phyloP scores from a whole-genome alignment of 2,888 invertebrate species.

The Orthonevra nobilis region DNA sequence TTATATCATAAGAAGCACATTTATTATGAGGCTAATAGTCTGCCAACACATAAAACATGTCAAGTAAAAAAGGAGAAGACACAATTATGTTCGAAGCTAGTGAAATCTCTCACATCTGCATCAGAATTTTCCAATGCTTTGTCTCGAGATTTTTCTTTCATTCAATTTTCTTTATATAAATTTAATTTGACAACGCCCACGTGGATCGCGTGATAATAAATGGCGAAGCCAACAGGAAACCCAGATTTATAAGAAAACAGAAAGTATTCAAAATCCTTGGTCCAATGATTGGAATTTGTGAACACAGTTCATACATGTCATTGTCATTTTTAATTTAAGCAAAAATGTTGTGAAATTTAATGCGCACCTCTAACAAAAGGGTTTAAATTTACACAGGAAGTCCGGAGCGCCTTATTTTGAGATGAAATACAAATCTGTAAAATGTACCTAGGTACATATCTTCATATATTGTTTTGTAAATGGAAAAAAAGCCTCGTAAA shows the following conservation, averaged over 20 bases:
- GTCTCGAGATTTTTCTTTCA: not conserved
- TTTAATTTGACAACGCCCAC: constrained; percentile 23
- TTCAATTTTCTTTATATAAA: not conserved
- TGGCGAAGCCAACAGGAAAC: too few relatives aligned
- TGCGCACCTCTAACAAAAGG: too few relatives aligned
- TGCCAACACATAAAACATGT: constrained; percentile 12
- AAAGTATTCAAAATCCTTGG: too few relatives aligned
- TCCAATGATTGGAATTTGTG: too few relatives aligned
- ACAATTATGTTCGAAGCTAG: constrained; percentile 1
- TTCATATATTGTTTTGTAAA: not conserved
- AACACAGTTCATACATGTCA: too few relatives aligned
- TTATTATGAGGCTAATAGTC: not conserved
- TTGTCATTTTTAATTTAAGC: constrained; percentile 16
- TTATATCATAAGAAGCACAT: constrained; percentile 10
- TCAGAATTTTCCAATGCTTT: not conserved
- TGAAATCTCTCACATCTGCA: constrained; percentile 3
- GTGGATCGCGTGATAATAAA: too few relatives aligned
- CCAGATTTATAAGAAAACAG: too few relatives aligned
- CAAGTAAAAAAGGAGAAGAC: not conserved
- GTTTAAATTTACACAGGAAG: not conserved
- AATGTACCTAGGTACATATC: constrained; percentile 5
- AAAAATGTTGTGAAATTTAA: not conserved
- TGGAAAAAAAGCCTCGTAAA: not conserved
- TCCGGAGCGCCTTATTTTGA: not conserved
- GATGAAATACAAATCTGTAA: too few relatives aligned